Conservation (phyloP, 2,113 vertebrate species). For the Eptatretus burgeri region DNA sequence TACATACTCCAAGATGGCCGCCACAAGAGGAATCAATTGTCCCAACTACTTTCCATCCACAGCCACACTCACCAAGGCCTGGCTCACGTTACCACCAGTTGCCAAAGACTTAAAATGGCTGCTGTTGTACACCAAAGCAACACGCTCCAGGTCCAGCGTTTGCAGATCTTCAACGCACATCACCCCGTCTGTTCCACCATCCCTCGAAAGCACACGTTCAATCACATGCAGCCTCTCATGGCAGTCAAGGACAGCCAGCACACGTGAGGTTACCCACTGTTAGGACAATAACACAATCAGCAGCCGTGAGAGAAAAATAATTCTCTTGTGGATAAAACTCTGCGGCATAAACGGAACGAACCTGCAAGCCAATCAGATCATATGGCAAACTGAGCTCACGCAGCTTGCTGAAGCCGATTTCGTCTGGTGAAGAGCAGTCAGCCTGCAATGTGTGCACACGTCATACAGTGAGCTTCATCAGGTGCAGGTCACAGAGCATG, state of each 20-base stretch:
- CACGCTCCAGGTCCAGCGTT: slow-evolving; percentile 53
- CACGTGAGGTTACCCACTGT: slow-evolving; percentile 82
- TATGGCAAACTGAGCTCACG: slow-evolving; percentile 62
- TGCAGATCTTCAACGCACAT: slow-evolving; percentile 33
- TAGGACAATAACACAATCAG: not conserved
- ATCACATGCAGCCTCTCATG: slow-evolving; percentile 69
- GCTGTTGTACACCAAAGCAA: slow-evolving; percentile 82
- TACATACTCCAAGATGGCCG: no score
- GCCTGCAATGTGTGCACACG: slow-evolving; percentile 22
- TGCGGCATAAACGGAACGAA: slow-evolving; percentile 22
- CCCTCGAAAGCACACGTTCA: slow-evolving; percentile 43
- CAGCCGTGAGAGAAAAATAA: not conserved
- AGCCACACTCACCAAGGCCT: slow-evolving; percentile 40
- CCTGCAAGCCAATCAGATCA: slow-evolving; percentile 82
- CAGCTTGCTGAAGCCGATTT: slow-evolving; percentile 84
- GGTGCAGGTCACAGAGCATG: no score
- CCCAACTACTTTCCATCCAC: no score
- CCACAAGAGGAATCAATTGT: no score
- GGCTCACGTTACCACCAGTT: slow-evolving; percentile 78
- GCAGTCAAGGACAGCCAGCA: slow-evolving; percentile 56
- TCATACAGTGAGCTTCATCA: no score
- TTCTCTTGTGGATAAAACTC: not conserved
- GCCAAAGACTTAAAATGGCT: slow-evolving; percentile 91
- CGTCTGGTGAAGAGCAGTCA: slow-evolving; percentile 62
- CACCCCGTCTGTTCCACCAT: no score